phyloP scores from a whole-genome alignment of 2,797 vertebrate species.

The Schizothorax lantsangensis region DNA sequence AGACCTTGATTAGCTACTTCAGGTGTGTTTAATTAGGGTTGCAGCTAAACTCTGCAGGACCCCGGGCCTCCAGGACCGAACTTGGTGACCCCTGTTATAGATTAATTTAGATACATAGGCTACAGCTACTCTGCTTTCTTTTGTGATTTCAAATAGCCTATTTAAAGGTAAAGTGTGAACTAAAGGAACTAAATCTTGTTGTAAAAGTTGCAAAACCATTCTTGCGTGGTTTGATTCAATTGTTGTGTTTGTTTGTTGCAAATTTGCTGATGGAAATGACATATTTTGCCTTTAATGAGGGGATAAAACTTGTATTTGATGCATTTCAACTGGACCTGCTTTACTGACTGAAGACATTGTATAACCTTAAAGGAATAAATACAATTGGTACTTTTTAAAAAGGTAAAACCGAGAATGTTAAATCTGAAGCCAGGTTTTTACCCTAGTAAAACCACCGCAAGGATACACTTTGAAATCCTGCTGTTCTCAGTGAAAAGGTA shows the following conservation, averaged over 20 bases:
- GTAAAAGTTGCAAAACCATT: no score
- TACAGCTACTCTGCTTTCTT: not conserved
- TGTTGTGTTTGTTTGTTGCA: not conserved
- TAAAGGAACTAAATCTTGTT: no score
- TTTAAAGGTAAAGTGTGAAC: not conserved
- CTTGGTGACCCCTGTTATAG: not conserved
- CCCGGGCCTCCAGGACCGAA: no score
- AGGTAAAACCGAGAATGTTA: no score
- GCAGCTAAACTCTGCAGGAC: no score
- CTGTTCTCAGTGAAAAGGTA: not conserved
- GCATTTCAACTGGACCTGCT: not conserved
- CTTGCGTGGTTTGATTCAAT: no score
- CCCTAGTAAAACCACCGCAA: not conserved
- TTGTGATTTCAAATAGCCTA: not conserved
- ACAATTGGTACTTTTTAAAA: no score
- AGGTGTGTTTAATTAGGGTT: no score
- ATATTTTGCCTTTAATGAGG: not conserved
- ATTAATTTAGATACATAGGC: not conserved
- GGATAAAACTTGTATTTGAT: not conserved
- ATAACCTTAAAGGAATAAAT: no score
- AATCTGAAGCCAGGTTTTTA: not conserved
- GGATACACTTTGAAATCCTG: constrained; percentile 14
- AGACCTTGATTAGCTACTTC: no score
- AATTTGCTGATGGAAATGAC: not conserved
- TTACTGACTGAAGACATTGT: not conserved